Evolutionary conservation across 1,140 invertebrate genomes (phyloP), one percentile per base, ranked within the genome.

Genomic region (Pogonomyrmex californicus): DNA sequence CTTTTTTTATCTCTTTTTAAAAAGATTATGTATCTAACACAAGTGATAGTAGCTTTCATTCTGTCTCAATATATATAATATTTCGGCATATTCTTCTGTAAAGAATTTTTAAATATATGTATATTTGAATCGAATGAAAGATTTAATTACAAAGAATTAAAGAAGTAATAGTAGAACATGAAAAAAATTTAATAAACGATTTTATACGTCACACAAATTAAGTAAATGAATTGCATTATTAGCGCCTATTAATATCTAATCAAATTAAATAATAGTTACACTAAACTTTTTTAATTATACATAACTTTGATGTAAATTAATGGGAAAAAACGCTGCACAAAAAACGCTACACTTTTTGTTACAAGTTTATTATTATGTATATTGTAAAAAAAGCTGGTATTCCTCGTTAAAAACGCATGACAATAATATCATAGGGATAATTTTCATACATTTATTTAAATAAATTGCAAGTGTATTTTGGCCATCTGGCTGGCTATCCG

Each of bases 251-350:
- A 78, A 17, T 5, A 63, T 38, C 9, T 49, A 47, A 38, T 47
- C 17, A 36, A 78, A 17, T 36, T n/a, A 17, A 9, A 78, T 65
- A 49, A 47, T n/a, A 7, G 4, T 10, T 1, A n/a, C 30, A 7
- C 44, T 65, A 65, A 49, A 41, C 49, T 44, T 17, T 47, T 62
- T 58, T 65, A 49, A n/a, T 65, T 49, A 78, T 17, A 78, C 41
- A 9, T 2, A 49, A 10, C 12, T n/a, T 33, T 36, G 14, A 56
- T n/a, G 17, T 47, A 33, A 81, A 12, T 56, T 30, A 30, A 33
- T 71, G 5, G 23, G 17, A 51, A 71, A 71, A 44, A 33, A 60
- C 30, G 10, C 7, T 2, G 38, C 38, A 1, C 33, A 65, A 23
- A 23, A 23, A 23, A 23, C 23, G 23, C 23, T 23, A 23, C 23